These are phyloP conservation scores for Mobula hypostoma DNA, from an alignment of 2,113 vertebrate species.

Conservation along the genomic window DNA sequence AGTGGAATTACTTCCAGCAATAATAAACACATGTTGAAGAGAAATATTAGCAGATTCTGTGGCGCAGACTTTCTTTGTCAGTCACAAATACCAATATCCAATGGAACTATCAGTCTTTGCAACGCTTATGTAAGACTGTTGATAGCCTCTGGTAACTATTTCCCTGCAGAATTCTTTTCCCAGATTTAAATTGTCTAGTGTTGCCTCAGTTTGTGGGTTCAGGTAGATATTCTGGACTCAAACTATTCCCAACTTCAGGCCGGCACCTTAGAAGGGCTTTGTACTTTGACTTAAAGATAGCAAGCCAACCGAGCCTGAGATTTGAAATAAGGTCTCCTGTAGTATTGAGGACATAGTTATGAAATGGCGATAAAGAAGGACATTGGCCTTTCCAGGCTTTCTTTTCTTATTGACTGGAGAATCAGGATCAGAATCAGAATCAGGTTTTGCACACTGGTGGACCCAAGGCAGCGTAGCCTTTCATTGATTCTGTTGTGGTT, in stretches of 20 bases:
- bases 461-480: too few relatives aligned
- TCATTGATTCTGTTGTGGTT: too few relatives aligned
- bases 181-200: not conserved
- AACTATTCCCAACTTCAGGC: not conserved
- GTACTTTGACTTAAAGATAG: not conserved
- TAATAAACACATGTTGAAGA: conserved; percentile 24
- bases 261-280: not conserved
- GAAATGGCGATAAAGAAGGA: not conserved
- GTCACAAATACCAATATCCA: conserved; percentile 4
- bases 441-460: too few relatives aligned
- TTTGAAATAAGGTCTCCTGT: not conserved
- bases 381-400: not conserved
- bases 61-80: not conserved
- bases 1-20: not conserved
- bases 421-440: too few relatives aligned
- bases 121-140: not conserved
- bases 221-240: not conserved
- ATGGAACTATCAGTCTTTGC: not conserved
- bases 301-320: not conserved
- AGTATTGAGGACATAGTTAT: not conserved
- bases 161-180: not conserved
- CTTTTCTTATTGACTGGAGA: too few relatives aligned
- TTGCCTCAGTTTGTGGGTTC: not conserved
- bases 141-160: not conserved
- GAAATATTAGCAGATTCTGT: not conserved